phyloP scores from a whole-genome alignment of 2,888 invertebrate species.

The Callyntrura guangdongensis region DNA sequence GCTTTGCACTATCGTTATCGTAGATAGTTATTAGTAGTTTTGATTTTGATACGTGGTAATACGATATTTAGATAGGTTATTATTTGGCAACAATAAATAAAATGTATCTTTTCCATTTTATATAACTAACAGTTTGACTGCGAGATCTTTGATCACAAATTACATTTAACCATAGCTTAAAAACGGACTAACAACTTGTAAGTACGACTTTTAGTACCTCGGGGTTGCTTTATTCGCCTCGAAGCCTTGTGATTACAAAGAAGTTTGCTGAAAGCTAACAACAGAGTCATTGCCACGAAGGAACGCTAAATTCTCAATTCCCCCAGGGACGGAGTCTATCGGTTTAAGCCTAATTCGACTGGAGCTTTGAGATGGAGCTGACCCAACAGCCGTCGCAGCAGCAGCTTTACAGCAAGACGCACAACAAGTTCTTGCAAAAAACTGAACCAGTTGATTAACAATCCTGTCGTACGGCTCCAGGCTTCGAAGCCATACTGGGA shows the following conservation, averaged over 20 bases:
- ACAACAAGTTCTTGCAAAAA: conserved; percentile 73
- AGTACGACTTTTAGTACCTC: background rate
- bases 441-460: conserved; percentile 75
- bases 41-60: conserved; percentile 4
- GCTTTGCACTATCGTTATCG: conserved; percentile 18
- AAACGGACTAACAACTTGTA: background rate
- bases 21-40: background rate
- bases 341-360: conserved; percentile 79
- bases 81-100: conserved; percentile 51
- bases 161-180: background rate
- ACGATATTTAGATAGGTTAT: conserved; percentile 30
- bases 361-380: conserved; percentile 64
- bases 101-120: background rate
- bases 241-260: conserved; percentile 50
- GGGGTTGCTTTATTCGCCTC: background rate
- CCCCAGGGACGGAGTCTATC: conserved; percentile 79
- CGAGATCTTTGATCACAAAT: background rate
- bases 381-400: conserved; percentile 31
- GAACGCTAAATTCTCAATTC: conserved; percentile 82
- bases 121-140: background rate
- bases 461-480: conserved; percentile 86
- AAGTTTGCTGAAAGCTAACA: conserved; percentile 76
- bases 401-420: conserved; percentile 69
- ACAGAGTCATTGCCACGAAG: conserved; percentile 70
- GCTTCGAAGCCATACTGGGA: conserved; percentile 86